Percentiles rank a stretch among this genome's conserved stretches.
Evolutionary conservation across 2,888 invertebrate species (phyloP).

Genomic region (Microctonus aethiopoides): DNA sequence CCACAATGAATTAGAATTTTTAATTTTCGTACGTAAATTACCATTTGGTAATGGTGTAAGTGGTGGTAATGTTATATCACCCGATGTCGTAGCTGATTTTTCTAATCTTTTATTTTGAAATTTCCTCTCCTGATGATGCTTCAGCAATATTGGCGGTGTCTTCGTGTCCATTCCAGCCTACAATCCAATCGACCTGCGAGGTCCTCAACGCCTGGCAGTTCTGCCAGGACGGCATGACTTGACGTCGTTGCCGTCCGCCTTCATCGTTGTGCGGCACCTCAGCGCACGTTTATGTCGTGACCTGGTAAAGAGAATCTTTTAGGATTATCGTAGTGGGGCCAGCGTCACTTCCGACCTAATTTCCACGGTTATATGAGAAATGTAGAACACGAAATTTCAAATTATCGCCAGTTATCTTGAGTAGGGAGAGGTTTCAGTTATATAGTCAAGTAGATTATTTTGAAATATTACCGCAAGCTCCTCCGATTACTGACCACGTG

Average conservation of each 20-base stretch:
- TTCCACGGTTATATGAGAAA: conserved; percentile 20
- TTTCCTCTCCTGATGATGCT: conserved; percentile 59
- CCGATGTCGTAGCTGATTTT: conserved; percentile 36
- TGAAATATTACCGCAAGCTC: conserved; percentile 1
- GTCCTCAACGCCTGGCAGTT: conserved; percentile 24
- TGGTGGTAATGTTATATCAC: conserved; percentile 61
- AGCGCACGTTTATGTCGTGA: conserved; percentile 21
- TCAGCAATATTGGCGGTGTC: conserved; percentile 62
- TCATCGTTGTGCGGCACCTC: conserved; percentile 18
- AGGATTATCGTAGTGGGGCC: conserved; percentile 21
- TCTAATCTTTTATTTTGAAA: conserved; percentile 50
- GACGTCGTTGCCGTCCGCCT: conserved; percentile 5
- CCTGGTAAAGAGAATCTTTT: conserved; percentile 16
- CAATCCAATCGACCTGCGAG: conserved; percentile 44
- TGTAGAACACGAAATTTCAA: conserved; percentile 33
- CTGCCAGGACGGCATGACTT: conserved; percentile 25
- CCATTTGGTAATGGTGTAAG: conserved; percentile 54
- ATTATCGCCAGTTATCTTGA: conserved; percentile 2
- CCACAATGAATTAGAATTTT: conserved; percentile 37
- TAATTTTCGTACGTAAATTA: conserved; percentile 39
- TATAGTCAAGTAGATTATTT: conserved; percentile 11
- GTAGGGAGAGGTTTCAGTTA: not conserved
- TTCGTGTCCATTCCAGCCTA: conserved; percentile 64
- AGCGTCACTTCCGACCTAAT: conserved; percentile 36
- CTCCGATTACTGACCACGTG: conserved; percentile 61